A percentile compares a stretch with the other conserved stretches of the same genome.
These are phyloP conservation scores for Urocitellus parryii DNA, from an alignment of 2,113 vertebrate species.

Conservation along the genomic window DNA sequence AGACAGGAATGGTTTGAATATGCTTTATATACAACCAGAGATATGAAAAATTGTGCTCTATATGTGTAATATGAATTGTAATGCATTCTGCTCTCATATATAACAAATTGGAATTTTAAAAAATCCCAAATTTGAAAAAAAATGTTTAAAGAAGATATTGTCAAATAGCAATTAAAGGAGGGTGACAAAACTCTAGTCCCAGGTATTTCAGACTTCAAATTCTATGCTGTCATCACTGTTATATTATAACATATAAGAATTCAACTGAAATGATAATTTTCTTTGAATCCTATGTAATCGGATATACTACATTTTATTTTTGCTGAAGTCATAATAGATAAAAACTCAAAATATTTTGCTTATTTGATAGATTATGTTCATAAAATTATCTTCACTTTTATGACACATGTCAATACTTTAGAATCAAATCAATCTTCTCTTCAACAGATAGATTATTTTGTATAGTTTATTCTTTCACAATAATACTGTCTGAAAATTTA, in stretches of 20 bases:
- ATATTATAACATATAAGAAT: not conserved
- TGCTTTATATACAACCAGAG: no score
- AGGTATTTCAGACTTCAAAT: constrained; percentile 23
- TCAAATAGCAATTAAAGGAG: constrained; percentile 35
- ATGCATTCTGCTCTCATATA: no score
- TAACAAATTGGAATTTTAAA: no score
- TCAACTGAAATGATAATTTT: constrained; percentile 63
- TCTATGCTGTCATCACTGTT: not conserved
- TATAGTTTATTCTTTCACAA: constrained; percentile 31
- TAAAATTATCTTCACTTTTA: not conserved
- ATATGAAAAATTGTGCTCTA: no score
- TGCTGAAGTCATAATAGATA: not conserved
- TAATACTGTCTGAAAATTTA: not conserved
- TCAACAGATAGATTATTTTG: constrained; percentile 12
- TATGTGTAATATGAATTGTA: no score
- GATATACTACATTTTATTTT: not conserved
- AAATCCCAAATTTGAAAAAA: not conserved
- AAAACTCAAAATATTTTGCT: not conserved
- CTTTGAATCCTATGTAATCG: not conserved
- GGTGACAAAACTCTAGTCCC: not conserved
- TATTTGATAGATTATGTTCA: not conserved
- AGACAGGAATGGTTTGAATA: no score
- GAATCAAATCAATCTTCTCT: not conserved
- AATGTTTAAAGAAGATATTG: not conserved
- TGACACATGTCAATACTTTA: not conserved